A percentile compares a stretch with the other conserved stretches of the same genome.
Conservation (phyloP, 2,113 vertebrate species). For the Osmerus eperlanus region DNA sequence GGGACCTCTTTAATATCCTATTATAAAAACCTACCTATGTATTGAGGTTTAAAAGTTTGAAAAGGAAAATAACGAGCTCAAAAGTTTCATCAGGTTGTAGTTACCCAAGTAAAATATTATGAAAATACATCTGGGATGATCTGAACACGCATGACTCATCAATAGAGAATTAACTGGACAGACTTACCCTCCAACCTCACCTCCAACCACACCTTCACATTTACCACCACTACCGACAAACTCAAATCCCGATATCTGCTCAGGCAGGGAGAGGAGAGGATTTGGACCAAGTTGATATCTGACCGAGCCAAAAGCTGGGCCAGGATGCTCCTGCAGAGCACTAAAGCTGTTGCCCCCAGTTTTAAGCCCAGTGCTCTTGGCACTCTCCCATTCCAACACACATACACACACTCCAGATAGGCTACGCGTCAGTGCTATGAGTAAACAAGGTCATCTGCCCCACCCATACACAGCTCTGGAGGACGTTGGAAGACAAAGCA, state of each 20-base stretch:
- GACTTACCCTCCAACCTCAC: conserved; percentile 20
- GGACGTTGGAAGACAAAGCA: neutral
- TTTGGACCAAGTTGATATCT: conserved; percentile 16
- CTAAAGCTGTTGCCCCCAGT: conserved; percentile 58
- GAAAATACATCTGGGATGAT: conserved; percentile 4
- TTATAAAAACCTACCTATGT: neutral
- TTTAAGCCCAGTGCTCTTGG: conserved; percentile 41
- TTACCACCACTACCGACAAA: neutral
- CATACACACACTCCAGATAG: conserved; percentile 22
- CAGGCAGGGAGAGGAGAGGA: conserved; percentile 19
- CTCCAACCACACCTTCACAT: conserved; percentile 25
- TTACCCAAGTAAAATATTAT: conserved; percentile 22
- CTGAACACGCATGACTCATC: too few species aligned
- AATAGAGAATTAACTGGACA: too few species aligned
- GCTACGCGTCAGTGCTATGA: conserved; percentile 22
- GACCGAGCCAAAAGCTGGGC: conserved; percentile 40
- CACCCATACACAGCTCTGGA: conserved; percentile 4
- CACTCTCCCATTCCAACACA: conserved; percentile 18
- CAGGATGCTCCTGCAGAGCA: conserved; percentile 61
- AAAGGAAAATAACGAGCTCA: conserved; percentile 8
- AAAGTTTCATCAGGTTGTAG: neutral
- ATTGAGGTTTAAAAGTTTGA: conserved; percentile 3
- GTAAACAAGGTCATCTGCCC: conserved; percentile 43
- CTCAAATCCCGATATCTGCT: conserved; percentile 14
- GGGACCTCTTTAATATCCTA: neutral